Conservation (phyloP, 2,113 vertebrate genomes). For the Elephas maximus region DNA sequence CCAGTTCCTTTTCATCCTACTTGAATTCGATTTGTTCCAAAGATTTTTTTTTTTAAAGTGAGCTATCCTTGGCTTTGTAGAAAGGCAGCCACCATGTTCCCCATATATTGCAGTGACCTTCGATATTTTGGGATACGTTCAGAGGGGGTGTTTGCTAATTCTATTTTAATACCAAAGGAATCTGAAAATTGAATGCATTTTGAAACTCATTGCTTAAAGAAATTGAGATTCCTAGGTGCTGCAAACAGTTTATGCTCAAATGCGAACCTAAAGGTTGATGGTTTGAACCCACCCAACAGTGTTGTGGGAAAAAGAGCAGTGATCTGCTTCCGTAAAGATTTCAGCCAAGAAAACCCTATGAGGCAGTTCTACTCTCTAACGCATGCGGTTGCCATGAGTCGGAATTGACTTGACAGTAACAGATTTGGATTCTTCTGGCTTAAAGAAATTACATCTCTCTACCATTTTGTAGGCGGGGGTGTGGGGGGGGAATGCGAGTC, state of each 20-base stretch:
- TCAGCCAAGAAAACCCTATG: too few relatives aligned
- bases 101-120: neutral
- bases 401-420: too few relatives aligned
- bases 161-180: neutral
- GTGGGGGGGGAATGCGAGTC: neutral
- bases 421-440: too few relatives aligned
- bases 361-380: too few relatives aligned
- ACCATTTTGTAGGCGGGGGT: neutral
- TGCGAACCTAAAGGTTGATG: too few relatives aligned
- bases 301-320: too few relatives aligned
- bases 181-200: neutral
- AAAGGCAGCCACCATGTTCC: neutral
- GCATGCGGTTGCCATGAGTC: too few relatives aligned
- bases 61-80: neutral
- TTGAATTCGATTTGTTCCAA: conserved; percentile 8
- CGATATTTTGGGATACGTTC: neutral
- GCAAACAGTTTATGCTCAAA: too few relatives aligned
- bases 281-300: too few relatives aligned
- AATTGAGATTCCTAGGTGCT: neutral
- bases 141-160: neutral
- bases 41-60: neutral
- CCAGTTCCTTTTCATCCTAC: too few relatives aligned
- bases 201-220: neutral
- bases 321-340: too few relatives aligned
- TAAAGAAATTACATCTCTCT: neutral